Evolutionary conservation across 2,888 invertebrate species (phyloP).

Genomic region (Synergus itoensis): DNA sequence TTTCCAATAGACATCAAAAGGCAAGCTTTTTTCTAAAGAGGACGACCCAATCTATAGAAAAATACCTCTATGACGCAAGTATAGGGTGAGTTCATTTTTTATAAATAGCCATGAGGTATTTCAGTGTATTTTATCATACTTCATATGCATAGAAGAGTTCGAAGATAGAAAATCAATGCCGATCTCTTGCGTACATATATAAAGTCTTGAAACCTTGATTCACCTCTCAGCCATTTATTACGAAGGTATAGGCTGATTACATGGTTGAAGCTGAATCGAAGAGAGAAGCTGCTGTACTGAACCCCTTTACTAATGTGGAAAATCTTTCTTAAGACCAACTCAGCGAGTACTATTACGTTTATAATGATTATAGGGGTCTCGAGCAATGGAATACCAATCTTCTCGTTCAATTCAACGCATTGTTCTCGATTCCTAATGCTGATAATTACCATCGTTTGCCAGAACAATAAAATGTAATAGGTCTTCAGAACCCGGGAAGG

Average conservation of each 20-base stretch:
- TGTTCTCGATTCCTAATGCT: slow-evolving; percentile 10
- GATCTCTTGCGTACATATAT: not conserved
- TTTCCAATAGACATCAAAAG: not conserved
- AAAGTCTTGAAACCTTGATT: slow-evolving; percentile 11
- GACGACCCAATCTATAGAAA: not conserved
- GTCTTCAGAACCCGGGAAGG: not conserved
- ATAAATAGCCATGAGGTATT: not conserved
- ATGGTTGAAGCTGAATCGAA: slow-evolving; percentile 12
- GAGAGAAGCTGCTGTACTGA: not conserved
- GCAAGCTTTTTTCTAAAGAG: not conserved
- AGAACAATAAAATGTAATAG: slow-evolving; percentile 1
- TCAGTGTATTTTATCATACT: not conserved
- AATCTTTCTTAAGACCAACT: slow-evolving; percentile 51
- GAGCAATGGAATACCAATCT: slow-evolving; percentile 16
- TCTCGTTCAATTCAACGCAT: not conserved
- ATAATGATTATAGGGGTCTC: slow-evolving; percentile 20
- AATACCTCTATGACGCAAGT: not conserved
- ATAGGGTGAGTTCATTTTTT: not conserved
- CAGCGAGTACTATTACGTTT: slow-evolving; percentile 54
- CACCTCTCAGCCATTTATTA: not conserved
- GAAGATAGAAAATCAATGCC: slow-evolving; percentile 12
- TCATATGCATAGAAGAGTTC: not conserved
- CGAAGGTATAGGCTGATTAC: not conserved
- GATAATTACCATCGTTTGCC: not conserved
- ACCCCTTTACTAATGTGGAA: slow-evolving; percentile 43